Evolutionary conservation across 1,140 invertebrate genomes (phyloP).

Genomic region (Diabrotica undecimpunctata): DNA sequence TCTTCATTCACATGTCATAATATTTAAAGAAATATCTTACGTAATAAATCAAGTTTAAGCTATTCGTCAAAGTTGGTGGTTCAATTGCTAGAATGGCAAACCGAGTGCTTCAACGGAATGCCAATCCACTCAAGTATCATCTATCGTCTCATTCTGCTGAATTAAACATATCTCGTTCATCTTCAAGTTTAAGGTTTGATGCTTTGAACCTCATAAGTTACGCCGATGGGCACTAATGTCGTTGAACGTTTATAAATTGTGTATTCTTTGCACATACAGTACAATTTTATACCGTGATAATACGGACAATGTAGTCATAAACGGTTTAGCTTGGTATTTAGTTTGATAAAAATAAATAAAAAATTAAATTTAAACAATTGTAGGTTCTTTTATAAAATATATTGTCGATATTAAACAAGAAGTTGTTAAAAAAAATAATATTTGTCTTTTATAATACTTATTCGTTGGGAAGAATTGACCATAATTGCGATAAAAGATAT

Average conservation of each 20-base stretch:
- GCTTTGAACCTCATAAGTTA: slow-evolving; percentile 2
- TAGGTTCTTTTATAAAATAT: too few relatives aligned
- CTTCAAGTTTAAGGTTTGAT: background rate
- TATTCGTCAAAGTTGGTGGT: background rate
- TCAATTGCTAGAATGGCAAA: background rate
- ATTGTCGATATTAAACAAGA: too few relatives aligned
- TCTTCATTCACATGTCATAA: too few relatives aligned
- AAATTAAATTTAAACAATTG: too few relatives aligned
- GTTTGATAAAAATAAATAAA: too few relatives aligned
- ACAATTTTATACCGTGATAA: background rate
- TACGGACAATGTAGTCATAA: background rate
- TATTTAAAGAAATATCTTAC: too few relatives aligned
- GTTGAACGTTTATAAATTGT: background rate
- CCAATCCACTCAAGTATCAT: background rate
- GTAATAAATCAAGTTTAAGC: background rate
- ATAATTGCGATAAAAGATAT: too few relatives aligned
- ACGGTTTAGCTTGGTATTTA: background rate
- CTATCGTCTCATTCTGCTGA: background rate
- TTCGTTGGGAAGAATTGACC: too few relatives aligned
- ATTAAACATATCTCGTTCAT: background rate
- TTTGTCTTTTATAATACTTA: too few relatives aligned
- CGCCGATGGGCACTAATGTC: background rate
- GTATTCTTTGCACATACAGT: background rate
- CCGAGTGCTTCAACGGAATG: background rate
- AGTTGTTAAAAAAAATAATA: too few relatives aligned